Evolutionary conservation across 2,888 invertebrate genomes (phyloP).

Genomic region (Xylocampa areola): DNA sequence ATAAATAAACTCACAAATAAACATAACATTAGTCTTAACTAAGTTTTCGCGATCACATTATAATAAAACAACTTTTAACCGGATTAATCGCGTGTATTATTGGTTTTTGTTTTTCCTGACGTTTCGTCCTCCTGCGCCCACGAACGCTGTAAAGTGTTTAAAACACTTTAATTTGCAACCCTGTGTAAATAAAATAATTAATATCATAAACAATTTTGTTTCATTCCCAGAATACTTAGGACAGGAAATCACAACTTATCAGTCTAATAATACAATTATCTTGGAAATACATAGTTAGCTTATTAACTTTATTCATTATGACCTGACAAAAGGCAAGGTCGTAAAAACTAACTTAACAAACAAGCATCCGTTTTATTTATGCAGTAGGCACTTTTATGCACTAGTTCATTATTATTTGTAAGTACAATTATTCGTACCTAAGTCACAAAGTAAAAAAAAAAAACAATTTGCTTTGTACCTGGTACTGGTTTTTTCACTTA

Average conservation of each 20-base stretch:
- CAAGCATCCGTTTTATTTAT: constrained; percentile 5
- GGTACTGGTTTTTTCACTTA: background rate
- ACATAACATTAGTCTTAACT: no score
- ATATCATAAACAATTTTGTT: no score
- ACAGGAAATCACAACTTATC: constrained; percentile 3
- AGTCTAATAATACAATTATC: background rate
- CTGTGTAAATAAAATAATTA: no score
- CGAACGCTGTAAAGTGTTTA: no score
- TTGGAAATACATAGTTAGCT: constrained; percentile 7
- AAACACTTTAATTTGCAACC: no score
- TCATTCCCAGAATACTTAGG: no score
- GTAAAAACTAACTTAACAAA: constrained; percentile 10
- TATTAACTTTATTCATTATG: constrained; percentile 7
- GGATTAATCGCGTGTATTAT: no score
- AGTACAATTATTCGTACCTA: constrained; percentile 14
- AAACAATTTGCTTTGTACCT: background rate
- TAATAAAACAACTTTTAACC: no score
- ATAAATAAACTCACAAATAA: no score
- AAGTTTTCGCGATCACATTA: no score
- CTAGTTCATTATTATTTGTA: constrained; percentile 11
- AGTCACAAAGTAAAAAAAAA: background rate
- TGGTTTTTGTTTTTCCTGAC: no score
- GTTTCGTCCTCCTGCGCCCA: no score
- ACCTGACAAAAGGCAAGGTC: constrained; percentile 2
- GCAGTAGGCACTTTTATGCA: background rate